phyloP scores from a whole-genome alignment of 2,113 vertebrate species.

The Rhizomys pruinosus region DNA sequence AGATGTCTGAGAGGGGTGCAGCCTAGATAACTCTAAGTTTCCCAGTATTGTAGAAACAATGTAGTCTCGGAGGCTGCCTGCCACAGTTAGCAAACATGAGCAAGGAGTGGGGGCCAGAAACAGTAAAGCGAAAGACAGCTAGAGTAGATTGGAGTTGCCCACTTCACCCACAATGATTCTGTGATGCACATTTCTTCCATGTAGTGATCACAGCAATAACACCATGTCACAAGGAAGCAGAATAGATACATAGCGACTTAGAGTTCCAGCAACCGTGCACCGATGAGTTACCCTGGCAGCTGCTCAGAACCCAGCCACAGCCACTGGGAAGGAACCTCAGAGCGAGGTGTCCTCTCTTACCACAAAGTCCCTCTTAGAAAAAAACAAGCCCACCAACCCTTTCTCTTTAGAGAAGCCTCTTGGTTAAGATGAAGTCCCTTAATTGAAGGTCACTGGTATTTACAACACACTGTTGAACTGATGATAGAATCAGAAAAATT shows the following conservation, averaged over 20 bases:
- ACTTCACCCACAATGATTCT: background rate
- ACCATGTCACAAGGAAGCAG: background rate
- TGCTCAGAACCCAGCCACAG: background rate
- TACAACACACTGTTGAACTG: background rate
- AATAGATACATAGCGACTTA: fast-evolving
- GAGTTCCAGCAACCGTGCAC: too few relatives aligned
- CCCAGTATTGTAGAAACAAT: too few relatives aligned
- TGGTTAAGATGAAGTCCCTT: background rate
- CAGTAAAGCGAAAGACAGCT: too few relatives aligned
- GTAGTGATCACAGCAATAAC: background rate
- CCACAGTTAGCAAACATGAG: too few relatives aligned
- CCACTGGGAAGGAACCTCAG: fast-evolving
- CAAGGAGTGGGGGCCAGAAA: too few relatives aligned
- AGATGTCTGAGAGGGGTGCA: too few relatives aligned
- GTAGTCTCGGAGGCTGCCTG: too few relatives aligned
- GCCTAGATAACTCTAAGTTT: too few relatives aligned
- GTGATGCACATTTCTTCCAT: background rate
- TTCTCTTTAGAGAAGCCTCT: background rate
- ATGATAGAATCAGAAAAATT: background rate
- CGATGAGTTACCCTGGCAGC: fast-evolving
- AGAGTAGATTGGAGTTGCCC: too few relatives aligned
- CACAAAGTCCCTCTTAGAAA: fast-evolving
- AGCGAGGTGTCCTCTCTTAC: too few relatives aligned
- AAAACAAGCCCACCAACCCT: background rate
- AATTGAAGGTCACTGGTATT: background rate